These are phyloP conservation scores for Clivina fossor DNA, from an alignment of 2,888 invertebrate species.

Conservation along the genomic window DNA sequence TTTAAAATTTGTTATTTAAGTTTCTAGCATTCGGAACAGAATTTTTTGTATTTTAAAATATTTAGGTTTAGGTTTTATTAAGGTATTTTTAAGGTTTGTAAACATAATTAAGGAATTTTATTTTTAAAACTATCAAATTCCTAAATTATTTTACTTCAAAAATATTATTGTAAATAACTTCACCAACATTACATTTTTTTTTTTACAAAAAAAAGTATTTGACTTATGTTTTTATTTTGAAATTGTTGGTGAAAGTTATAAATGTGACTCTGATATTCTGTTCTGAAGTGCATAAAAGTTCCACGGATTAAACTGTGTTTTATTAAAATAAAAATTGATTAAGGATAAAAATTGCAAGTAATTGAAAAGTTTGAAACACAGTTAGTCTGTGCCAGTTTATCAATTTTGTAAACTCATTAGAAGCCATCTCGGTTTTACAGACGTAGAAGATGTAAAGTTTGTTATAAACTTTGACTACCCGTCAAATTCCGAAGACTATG, in stretches of 20 bases:
- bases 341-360: neutral
- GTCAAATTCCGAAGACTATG: slow-evolving; percentile 95
- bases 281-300: slow-evolving; percentile 20
- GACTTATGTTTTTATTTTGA: neutral
- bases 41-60: slow-evolving; percentile 13
- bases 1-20: no score
- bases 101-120: slow-evolving; percentile 21
- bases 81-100: slow-evolving; percentile 12
- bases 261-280: slow-evolving; percentile 15
- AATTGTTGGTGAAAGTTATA: slow-evolving; percentile 25
- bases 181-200: no score
- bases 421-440: slow-evolving; percentile 58
- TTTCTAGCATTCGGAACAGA: slow-evolving; percentile 27
- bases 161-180: slow-evolving; percentile 28
- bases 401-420: slow-evolving; percentile 32
- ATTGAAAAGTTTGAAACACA: slow-evolving; percentile 10
- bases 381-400: slow-evolving; percentile 28
- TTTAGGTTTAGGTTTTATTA: slow-evolving; percentile 6
- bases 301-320: slow-evolving; percentile 19
- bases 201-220: neutral
- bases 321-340: slow-evolving; percentile 6
- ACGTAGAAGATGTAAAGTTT: slow-evolving; percentile 98
- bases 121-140: slow-evolving; percentile 5
- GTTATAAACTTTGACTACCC: slow-evolving; percentile 99
- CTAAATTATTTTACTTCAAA: slow-evolving; percentile 15